Evolutionary conservation across 2,113 vertebrate species (phyloP).

Genomic region (Morone saxatilis): DNA sequence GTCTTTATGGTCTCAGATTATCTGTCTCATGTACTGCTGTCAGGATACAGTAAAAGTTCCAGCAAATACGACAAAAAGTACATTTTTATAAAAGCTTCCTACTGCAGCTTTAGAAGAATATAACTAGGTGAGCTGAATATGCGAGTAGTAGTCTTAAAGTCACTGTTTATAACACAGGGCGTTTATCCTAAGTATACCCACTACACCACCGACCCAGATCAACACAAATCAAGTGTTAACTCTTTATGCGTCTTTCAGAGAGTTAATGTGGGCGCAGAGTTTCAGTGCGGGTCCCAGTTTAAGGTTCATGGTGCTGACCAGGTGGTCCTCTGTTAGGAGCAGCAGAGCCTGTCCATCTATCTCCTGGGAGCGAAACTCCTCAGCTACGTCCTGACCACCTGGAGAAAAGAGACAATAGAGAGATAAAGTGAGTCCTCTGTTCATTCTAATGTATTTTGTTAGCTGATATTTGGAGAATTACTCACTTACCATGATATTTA

Average conservation of each 20-base stretch:
- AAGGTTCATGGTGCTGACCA: conserved; percentile 96
- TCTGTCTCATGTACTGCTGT: no score
- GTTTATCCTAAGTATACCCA: no score
- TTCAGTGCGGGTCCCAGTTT: conserved; percentile 95
- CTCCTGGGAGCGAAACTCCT: conserved; percentile 93
- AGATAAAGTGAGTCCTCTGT: neutral
- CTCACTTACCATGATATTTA: neutral
- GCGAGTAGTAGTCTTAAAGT: no score
- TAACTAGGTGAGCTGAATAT: no score
- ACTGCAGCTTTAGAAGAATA: no score
- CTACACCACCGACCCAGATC: neutral
- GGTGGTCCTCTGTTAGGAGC: conserved; percentile 94
- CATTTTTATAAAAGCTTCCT: no score
- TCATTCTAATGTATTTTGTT: neutral
- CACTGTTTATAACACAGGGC: no score
- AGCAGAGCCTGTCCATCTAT: conserved; percentile 96
- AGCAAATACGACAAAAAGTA: no score
- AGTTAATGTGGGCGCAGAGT: conserved; percentile 94
- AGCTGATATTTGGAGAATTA: neutral
- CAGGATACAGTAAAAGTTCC: no score
- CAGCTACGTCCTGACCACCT: conserved; percentile 91
- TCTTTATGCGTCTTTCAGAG: conserved; percentile 88
- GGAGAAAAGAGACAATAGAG: conserved; percentile 37
- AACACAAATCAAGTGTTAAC: neutral
- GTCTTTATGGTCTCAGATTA: no score